These are phyloP conservation scores for Pollenia griseotomentosa DNA, from an alignment of 2,888 invertebrate species.

Conservation along the genomic window DNA sequence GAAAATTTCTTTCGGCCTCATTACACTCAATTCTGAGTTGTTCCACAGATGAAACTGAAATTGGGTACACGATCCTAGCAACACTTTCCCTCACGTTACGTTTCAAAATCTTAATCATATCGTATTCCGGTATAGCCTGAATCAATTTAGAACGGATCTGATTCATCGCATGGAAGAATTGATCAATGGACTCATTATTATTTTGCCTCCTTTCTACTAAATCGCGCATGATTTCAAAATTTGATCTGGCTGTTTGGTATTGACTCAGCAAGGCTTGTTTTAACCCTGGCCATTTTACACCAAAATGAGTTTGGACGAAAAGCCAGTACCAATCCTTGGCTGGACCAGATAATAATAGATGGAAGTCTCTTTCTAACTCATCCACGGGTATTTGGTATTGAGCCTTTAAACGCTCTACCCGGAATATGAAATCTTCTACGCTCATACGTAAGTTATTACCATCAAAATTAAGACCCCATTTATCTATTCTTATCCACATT, in stretches of 20 bases:
- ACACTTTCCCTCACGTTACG: slow-evolving; percentile 20
- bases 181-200: slow-evolving; percentile 29
- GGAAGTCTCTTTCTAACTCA: slow-evolving; percentile 37
- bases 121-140: slow-evolving; percentile 6
- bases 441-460: slow-evolving; percentile 14
- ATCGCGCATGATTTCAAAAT: slow-evolving; percentile 55
- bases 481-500: slow-evolving; percentile 41
- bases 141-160: background rate
- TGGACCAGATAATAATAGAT: slow-evolving; percentile 13
- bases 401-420: slow-evolving; percentile 33
- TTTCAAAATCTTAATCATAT: slow-evolving; percentile 17
- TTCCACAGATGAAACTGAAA: slow-evolving; percentile 10
- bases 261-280: slow-evolving; percentile 26
- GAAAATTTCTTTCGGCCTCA: slow-evolving; percentile 26
- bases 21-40: slow-evolving; percentile 28
- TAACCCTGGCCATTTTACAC: slow-evolving; percentile 37
- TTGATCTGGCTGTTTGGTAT: slow-evolving; percentile 17
- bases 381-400: slow-evolving; percentile 26
- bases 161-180: slow-evolving; percentile 15
- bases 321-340: slow-evolving; percentile 61
- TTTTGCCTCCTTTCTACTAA: slow-evolving; percentile 46
- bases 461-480: slow-evolving; percentile 44
- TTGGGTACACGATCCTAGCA: slow-evolving; percentile 14
- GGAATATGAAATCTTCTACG: slow-evolving; percentile 52
- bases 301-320: slow-evolving; percentile 18